Evolutionary conservation across 2,888 invertebrate species (phyloP).

Genomic region (Erynnis tages): DNA sequence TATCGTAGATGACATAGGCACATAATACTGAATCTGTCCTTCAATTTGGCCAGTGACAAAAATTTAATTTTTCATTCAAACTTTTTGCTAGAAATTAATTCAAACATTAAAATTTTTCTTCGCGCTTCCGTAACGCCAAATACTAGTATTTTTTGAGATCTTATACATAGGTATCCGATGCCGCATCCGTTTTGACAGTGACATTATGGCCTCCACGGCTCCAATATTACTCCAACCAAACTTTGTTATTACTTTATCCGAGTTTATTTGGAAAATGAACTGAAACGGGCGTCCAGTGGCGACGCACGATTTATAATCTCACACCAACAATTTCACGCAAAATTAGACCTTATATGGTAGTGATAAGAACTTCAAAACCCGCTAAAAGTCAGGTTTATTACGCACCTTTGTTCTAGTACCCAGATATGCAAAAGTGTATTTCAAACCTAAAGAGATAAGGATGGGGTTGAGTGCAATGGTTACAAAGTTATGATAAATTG

Average conservation of each 20-base stretch:
- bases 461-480: constrained; percentile 6
- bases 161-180: no score
- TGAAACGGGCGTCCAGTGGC: constrained; percentile 61
- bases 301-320: constrained; percentile 56
- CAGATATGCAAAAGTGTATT: no score
- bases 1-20: no score
- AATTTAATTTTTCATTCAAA: no score
- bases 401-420: neutral
- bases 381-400: constrained; percentile 16
- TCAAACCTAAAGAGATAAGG: constrained; percentile 4
- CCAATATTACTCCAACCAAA: constrained; percentile 59
- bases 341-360: constrained; percentile 41
- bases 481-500: constrained; percentile 19
- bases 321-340: constrained; percentile 37
- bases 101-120: no score
- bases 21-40: no score
- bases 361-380: constrained; percentile 30
- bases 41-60: no score
- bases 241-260: constrained; percentile 68
- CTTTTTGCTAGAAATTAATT: no score
- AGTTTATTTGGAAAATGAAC: constrained; percentile 74
- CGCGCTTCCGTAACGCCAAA: no score
- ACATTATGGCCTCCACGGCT: constrained; percentile 31
- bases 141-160: no score
- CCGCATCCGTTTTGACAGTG: constrained; percentile 40